Conservation (phyloP, 2,888 invertebrate genomes). For the Aspidiotus rigidus region DNA sequence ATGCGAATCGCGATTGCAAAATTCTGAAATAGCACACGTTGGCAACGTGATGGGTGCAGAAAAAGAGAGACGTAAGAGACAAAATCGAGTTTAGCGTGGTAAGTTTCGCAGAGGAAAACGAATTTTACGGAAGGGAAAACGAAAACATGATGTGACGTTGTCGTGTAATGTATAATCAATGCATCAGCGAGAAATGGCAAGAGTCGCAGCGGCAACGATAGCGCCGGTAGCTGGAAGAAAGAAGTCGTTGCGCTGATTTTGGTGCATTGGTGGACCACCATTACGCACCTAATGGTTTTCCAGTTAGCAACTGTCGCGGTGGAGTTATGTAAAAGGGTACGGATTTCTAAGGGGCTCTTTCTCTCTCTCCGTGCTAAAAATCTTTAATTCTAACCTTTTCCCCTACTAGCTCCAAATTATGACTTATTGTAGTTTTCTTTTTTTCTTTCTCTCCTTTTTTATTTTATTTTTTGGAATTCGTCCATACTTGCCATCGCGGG, state of each 20-base stretch:
- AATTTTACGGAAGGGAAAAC: slow-evolving; percentile 17
- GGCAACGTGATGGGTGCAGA: slow-evolving; percentile 11
- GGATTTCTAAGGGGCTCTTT: slow-evolving; percentile 25
- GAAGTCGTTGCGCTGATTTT: slow-evolving; percentile 33
- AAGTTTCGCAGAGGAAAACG: not conserved
- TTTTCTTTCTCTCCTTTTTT: not conserved
- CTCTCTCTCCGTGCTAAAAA: slow-evolving; percentile 17
- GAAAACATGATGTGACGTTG: slow-evolving; percentile 32
- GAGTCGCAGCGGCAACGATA: slow-evolving; percentile 11
- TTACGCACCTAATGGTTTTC: slow-evolving; percentile 33
- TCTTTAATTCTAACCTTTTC: slow-evolving; percentile 27
- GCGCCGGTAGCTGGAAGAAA: slow-evolving; percentile 29
- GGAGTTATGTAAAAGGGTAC: slow-evolving; percentile 32
- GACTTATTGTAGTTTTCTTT: slow-evolving; percentile 30
- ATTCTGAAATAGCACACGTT: slow-evolving; percentile 4
- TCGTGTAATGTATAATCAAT: slow-evolving; percentile 33
- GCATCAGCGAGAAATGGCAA: slow-evolving; percentile 30
- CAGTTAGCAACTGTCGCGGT: slow-evolving; percentile 33
- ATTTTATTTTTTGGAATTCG: not conserved
- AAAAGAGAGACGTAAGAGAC: not conserved
- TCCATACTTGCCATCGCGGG: not conserved
- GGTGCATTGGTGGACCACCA: slow-evolving; percentile 32
- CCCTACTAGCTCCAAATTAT: slow-evolving; percentile 27
- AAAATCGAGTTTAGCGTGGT: slow-evolving; percentile 11
- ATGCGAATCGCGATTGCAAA: not conserved